A percentile compares a stretch with the other conserved stretches of the same genome.
These are phyloP conservation scores for Zoanthus sansibaricus DNA, from an alignment of 92 coral and sea anemone species.

Conservation along the genomic window DNA sequence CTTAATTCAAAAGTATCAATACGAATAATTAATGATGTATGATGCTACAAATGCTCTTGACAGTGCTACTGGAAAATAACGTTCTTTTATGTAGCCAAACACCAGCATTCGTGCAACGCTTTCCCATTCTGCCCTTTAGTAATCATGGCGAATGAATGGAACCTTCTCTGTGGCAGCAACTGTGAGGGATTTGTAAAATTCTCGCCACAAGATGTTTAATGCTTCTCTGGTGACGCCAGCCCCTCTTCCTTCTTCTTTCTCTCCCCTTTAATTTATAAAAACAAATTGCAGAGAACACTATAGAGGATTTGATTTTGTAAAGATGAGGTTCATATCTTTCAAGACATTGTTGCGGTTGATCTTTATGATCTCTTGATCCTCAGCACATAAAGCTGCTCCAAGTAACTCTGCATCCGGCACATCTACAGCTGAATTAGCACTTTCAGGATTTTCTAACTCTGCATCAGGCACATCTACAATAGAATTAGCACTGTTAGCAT, in stretches of 20 bases:
- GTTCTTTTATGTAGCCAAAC: conserved; percentile 28
- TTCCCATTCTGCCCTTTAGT: conserved; percentile 28
- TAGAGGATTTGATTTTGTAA: conserved; percentile 16
- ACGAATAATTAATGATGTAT: not conserved
- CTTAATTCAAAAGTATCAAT: too few relatives aligned
- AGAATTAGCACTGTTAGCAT: not conserved
- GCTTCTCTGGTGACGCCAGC: conserved; percentile 28
- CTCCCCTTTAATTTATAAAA: conserved; percentile 31
- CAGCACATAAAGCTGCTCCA: conserved; percentile 32
- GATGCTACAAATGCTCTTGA: conserved; percentile 33
- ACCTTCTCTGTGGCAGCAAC: conserved; percentile 24
- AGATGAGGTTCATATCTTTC: conserved; percentile 13
- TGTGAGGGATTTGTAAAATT: conserved; percentile 33
- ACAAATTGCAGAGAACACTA: conserved; percentile 24
- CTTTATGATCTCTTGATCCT: conserved; percentile 26
- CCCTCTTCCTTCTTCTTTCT: conserved; percentile 31
- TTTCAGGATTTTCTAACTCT: conserved; percentile 5
- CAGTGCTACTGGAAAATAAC: conserved; percentile 32
- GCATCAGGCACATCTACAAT: not conserved
- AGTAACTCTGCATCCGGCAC: conserved; percentile 18
- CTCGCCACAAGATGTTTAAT: conserved; percentile 33
- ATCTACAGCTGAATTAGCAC: not conserved
- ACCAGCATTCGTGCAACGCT: conserved; percentile 41
- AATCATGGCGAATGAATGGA: conserved; percentile 18
- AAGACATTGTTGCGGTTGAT: conserved; percentile 27